Percentiles rank a stretch among this genome's conserved stretches.
These are phyloP conservation scores for Amblyornis subalaris DNA, from an alignment of 2,113 vertebrate species.

Conservation along the genomic window DNA sequence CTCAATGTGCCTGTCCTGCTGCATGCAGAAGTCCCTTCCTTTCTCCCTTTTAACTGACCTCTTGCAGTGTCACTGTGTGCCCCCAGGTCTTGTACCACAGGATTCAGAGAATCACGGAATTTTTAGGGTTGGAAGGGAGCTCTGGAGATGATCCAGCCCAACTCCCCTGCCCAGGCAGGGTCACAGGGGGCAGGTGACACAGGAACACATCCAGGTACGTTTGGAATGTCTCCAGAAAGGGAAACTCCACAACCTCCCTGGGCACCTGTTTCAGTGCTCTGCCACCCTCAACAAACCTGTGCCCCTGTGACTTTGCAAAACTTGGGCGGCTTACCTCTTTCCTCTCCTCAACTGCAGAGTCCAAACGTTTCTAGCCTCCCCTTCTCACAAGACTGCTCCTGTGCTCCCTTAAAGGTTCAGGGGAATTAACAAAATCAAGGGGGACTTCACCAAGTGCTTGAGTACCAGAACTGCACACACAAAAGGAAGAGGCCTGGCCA, in stretches of 20 bases:
- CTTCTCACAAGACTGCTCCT: background rate
- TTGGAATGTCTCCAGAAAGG: background rate
- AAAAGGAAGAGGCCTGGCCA: background rate
- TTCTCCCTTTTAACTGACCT: background rate
- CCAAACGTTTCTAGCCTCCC: background rate
- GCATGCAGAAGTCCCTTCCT: rapidly evolving
- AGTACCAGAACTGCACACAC: background rate
- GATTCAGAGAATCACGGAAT: background rate
- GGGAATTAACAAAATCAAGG: background rate
- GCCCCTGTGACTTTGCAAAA: background rate
- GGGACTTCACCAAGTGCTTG: background rate
- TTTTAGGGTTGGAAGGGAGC: background rate
- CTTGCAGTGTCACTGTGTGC: background rate
- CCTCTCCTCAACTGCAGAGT: background rate
- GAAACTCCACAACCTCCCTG: background rate
- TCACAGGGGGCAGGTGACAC: background rate
- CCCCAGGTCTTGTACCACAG: background rate
- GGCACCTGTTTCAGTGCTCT: background rate
- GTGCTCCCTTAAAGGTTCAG: background rate
- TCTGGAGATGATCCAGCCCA: background rate
- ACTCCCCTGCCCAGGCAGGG: background rate
- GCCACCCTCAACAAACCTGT: background rate
- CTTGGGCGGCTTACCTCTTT: background rate
- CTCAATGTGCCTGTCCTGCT: background rate
- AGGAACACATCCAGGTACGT: background rate